Conservation (phyloP, 1,140 invertebrate species). For the Scylla paramamosain region DNA sequence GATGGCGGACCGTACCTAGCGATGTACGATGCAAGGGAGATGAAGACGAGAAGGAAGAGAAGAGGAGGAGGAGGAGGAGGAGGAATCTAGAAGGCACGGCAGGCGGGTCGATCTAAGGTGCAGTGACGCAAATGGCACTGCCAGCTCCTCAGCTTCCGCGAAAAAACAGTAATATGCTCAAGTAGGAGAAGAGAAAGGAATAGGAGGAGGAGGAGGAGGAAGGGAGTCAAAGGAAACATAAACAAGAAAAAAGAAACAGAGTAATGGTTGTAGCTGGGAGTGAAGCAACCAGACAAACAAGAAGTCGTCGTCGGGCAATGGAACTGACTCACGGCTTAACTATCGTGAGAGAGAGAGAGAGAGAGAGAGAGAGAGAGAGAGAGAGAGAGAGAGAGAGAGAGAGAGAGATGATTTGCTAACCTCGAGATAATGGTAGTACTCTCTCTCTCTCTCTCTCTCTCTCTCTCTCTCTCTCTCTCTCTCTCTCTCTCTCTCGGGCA, state of each 20-base stretch:
- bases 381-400: constrained; percentile 20
- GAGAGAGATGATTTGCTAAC: background rate
- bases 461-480: constrained; percentile 49
- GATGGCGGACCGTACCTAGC: background rate
- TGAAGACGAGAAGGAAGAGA: too few relatives aligned
- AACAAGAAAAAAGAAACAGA: background rate
- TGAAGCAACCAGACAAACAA: background rate
- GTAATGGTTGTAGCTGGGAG: background rate
- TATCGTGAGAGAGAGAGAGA: background rate
- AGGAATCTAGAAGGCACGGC: background rate
- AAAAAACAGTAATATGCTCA: background rate
- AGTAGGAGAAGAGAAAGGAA: background rate
- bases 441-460: constrained; percentile 46
- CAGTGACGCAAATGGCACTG: background rate
- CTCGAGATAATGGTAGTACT: background rate
- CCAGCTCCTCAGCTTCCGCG: background rate
- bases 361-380: constrained; percentile 12
- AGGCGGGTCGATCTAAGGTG: background rate
- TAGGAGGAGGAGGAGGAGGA: background rate
- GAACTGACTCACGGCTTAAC: background rate
- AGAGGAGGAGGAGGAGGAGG: background rate
- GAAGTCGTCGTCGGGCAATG: background rate
- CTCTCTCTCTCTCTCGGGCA: background rate
- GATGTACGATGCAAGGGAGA: too few relatives aligned
- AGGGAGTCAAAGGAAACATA: background rate